phyloP scores from a whole-genome alignment of 1,140 invertebrate genomes.

The Panulirus ornatus region DNA sequence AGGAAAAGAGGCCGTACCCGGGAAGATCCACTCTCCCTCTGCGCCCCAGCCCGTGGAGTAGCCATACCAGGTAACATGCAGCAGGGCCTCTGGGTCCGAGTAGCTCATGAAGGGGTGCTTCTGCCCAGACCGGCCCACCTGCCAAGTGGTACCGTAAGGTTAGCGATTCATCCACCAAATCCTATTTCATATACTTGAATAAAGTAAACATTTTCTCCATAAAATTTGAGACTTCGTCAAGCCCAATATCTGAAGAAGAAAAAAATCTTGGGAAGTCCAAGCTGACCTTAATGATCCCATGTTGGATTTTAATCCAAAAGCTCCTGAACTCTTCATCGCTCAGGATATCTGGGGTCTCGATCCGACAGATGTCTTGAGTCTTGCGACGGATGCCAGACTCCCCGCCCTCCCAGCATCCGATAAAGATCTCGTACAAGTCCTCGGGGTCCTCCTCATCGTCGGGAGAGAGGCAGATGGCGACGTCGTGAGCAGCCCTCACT shows the following conservation, averaged over 20 bases:
- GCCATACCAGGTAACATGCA: constrained; percentile 68
- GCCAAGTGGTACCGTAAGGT: not conserved
- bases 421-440: constrained; percentile 75
- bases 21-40: constrained; percentile 73
- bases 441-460: constrained; percentile 67
- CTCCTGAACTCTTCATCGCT: constrained; percentile 57
- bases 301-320: constrained; percentile 74
- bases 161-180: not conserved
- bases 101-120: constrained; percentile 70
- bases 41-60: constrained; percentile 73
- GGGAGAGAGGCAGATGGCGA: constrained; percentile 69
- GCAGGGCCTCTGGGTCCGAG: constrained; percentile 62
- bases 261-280: too few relatives aligned
- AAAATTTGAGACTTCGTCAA: too few relatives aligned
- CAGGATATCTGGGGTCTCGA: constrained; percentile 73
- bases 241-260: too few relatives aligned
- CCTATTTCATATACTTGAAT: not conserved
- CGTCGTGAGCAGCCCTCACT: constrained; percentile 73
- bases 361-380: constrained; percentile 60
- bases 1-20: constrained; percentile 52
- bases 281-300: constrained; percentile 67
- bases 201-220: not conserved
- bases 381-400: constrained; percentile 65
- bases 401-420: constrained; percentile 73
- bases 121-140: constrained; percentile 64